Evolutionary conservation across 2,888 invertebrate genomes (phyloP).

Genomic region (Eilema depressum): DNA sequence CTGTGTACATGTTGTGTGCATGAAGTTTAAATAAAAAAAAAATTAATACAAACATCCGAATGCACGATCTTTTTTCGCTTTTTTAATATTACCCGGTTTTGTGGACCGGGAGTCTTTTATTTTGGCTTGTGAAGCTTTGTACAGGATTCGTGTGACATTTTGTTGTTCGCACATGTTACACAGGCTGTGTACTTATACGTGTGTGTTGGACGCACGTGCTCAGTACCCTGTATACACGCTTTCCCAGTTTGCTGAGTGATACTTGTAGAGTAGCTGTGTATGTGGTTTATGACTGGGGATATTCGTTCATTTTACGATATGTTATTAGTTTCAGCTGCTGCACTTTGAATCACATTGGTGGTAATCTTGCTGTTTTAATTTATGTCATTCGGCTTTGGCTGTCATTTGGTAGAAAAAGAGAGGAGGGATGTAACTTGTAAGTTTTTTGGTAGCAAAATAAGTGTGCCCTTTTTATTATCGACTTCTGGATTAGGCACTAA

Average conservation of each 20-base stretch:
- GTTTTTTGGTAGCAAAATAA: too few species aligned
- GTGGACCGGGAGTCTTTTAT: conserved; percentile 28
- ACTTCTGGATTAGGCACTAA: not conserved
- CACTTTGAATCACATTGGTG: not conserved
- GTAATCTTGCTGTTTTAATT: too few species aligned
- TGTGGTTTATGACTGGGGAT: not conserved
- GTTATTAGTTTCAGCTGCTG: not conserved
- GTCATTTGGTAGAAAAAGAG: too few species aligned
- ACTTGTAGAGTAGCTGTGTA: not conserved
- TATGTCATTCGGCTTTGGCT: not conserved
- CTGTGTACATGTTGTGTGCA: too few species aligned
- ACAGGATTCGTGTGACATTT: conserved; percentile 15
- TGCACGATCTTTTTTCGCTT: conserved; percentile 23
- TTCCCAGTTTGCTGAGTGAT: not conserved
- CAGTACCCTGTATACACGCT: not conserved
- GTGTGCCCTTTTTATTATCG: not conserved
- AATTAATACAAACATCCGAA: conserved; percentile 32
- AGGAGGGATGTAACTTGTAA: too few species aligned
- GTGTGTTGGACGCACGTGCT: not conserved
- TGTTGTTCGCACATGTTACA: conserved; percentile 14
- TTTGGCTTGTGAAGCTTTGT: conserved; percentile 20
- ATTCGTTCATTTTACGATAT: not conserved
- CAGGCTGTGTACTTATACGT: not conserved
- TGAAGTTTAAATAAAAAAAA: too few species aligned
- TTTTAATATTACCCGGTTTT: conserved; percentile 49